Evolutionary conservation across 2,113 vertebrate species (phyloP).

Genomic region (Calidris pygmaea): DNA sequence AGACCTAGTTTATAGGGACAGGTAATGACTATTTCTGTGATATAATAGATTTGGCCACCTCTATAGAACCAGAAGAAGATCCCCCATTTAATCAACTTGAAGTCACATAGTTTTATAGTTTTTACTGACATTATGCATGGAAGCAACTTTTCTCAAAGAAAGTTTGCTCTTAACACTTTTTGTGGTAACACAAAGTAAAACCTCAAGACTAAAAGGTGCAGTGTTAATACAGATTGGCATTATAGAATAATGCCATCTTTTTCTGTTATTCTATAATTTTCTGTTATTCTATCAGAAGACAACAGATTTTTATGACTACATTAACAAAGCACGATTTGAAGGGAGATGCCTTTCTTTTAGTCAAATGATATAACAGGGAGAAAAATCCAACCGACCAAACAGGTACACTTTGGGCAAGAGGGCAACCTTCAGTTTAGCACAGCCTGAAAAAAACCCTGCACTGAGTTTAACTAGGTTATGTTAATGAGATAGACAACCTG

Average conservation of each 20-base stretch:
- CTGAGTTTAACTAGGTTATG: not conserved
- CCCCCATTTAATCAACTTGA: not conserved
- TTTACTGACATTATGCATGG: not conserved
- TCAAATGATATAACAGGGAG: not conserved
- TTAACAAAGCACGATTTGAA: not conserved
- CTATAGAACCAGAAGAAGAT: not conserved
- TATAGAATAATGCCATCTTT: not conserved
- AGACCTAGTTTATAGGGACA: not conserved
- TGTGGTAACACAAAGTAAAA: not conserved
- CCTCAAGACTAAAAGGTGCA: not conserved
- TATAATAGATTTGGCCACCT: not conserved
- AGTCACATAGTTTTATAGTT: not conserved
- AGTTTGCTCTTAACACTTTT: not conserved
- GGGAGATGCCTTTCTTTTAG: not conserved
- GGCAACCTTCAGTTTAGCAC: not conserved
- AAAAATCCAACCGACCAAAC: fast-evolving
- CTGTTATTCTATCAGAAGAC: not conserved
- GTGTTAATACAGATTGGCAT: not conserved
- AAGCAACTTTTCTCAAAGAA: not conserved
- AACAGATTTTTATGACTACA: not conserved
- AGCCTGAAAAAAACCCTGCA: not conserved
- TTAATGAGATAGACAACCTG: not conserved
- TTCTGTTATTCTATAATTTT: not conserved
- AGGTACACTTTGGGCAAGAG: not conserved
- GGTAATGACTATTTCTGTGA: not conserved